Percentiles rank a stretch among this genome's conserved stretches.
Evolutionary conservation across 2,797 vertebrate genomes (phyloP).

Genomic region (Poeciliopsis infans): DNA sequence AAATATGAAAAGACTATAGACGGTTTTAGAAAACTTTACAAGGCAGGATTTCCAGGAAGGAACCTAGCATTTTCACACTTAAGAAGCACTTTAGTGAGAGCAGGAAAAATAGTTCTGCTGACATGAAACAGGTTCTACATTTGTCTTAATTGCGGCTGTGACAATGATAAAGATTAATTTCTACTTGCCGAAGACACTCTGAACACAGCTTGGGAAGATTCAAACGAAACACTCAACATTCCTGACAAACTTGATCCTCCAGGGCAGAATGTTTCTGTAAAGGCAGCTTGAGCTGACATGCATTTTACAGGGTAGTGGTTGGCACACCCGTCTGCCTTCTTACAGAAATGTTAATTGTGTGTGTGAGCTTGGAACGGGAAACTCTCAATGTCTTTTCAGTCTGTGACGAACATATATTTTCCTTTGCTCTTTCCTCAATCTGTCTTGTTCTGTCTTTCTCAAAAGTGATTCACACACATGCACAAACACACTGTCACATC

Average conservation of each 20-base stretch:
- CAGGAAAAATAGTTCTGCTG: not conserved
- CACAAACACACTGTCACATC: constrained; percentile 36
- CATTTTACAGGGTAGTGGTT: constrained; percentile 15
- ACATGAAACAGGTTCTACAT: not conserved
- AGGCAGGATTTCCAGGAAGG: not conserved
- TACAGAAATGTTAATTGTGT: constrained; percentile 1
- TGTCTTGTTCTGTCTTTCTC: constrained; percentile 10
- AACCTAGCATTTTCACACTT: not conserved
- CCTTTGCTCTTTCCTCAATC: not conserved
- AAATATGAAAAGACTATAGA: not conserved
- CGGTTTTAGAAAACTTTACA: not conserved
- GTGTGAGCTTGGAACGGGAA: not conserved
- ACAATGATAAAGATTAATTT: not conserved
- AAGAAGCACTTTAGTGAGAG: not conserved
- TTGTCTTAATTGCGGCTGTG: not conserved
- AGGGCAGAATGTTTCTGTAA: constrained; percentile 13
- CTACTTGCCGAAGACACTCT: constrained; percentile 9
- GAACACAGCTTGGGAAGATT: constrained; percentile 15
- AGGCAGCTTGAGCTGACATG: constrained; percentile 41
- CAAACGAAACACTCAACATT: constrained; percentile 23
- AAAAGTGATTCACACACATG: not conserved
- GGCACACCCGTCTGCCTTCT: constrained; percentile 44
- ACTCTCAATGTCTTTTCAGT: constrained; percentile 16
- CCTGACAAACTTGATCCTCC: constrained; percentile 32
- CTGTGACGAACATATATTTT: constrained; percentile 11